phyloP scores from a whole-genome alignment of 2,888 invertebrate genomes.

The Fabriciana adippe region DNA sequence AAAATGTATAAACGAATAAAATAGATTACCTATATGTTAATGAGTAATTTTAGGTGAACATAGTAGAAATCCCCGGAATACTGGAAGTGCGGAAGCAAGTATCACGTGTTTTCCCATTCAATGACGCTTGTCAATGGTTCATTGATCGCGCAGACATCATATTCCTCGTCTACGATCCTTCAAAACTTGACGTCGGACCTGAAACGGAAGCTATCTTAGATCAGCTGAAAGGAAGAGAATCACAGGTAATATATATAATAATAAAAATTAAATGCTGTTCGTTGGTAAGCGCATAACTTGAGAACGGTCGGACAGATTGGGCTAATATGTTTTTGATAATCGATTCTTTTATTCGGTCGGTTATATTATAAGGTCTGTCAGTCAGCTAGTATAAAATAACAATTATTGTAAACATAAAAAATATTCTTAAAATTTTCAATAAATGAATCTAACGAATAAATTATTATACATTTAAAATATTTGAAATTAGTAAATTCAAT shows the following conservation, averaged over 20 bases:
- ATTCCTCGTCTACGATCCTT: conserved; percentile 96
- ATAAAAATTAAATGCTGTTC: no score
- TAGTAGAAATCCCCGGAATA: conserved; percentile 98
- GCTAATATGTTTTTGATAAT: no score
- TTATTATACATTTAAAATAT: neutral
- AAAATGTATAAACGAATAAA: no score
- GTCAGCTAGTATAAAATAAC: no score
- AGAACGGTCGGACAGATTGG: no score
- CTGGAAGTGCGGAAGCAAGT: conserved; percentile 96
- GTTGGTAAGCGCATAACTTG: no score
- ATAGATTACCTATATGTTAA: conserved; percentile 29
- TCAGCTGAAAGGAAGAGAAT: conserved; percentile 96
- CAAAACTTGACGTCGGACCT: conserved; percentile 96
- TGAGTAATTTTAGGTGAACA: conserved; percentile 87
- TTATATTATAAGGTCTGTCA: neutral
- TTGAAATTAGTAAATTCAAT: neutral
- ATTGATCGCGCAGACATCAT: conserved; percentile 97
- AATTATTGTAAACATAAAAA: neutral
- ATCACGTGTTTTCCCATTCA: conserved; percentile 95
- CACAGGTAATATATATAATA: conserved; percentile 83
- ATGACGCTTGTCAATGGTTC: conserved; percentile 98
- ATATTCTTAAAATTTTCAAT: no score
- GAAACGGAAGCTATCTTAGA: conserved; percentile 97
- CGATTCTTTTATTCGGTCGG: no score
- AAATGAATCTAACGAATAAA: no score